A percentile compares a stretch with the other conserved stretches of the same genome.
Evolutionary conservation across 2,888 invertebrate genomes (phyloP).

Genomic region (Leptodirus hochenwartii): DNA sequence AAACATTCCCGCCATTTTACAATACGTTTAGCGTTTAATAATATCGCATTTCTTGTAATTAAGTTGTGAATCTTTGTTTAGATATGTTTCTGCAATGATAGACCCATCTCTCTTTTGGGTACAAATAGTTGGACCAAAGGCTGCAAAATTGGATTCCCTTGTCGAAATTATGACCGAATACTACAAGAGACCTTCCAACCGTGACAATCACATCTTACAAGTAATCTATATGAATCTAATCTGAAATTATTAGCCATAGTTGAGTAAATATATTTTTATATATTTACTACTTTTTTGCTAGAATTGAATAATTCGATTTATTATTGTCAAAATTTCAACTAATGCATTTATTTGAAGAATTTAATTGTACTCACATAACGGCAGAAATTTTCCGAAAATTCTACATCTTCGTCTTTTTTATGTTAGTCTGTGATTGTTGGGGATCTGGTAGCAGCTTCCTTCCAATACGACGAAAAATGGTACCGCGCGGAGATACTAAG

Average conservation of each 20-base stretch:
- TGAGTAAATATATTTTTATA: too few species aligned
- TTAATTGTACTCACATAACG: too few species aligned
- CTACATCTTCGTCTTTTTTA: too few species aligned
- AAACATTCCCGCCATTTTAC: conserved; percentile 4
- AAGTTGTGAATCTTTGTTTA: conserved; percentile 4
- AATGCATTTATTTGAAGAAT: too few species aligned
- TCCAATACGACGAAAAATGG: conserved; percentile 69
- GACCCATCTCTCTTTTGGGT: conserved; percentile 72
- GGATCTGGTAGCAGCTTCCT: conserved; percentile 71
- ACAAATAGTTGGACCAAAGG: conserved; percentile 56
- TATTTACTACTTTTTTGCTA: too few species aligned
- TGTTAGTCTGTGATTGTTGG: conserved; percentile 45
- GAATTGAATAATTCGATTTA: too few species aligned
- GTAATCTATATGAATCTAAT: too few species aligned
- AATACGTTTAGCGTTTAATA: neutral
- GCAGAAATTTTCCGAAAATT: too few species aligned
- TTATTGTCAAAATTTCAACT: too few species aligned
- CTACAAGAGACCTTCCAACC: conserved; percentile 47
- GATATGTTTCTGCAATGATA: conserved; percentile 70
- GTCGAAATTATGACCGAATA: conserved; percentile 70
- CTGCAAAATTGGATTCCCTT: conserved; percentile 58
- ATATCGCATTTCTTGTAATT: neutral
- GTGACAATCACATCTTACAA: conserved; percentile 33
- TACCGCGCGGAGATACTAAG: conserved; percentile 50
- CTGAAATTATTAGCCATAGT: too few species aligned